Percentiles rank a stretch among this genome's conserved stretches.
Evolutionary conservation across 2,113 vertebrate species (phyloP).

Genomic region (Phocoena phocoena): DNA sequence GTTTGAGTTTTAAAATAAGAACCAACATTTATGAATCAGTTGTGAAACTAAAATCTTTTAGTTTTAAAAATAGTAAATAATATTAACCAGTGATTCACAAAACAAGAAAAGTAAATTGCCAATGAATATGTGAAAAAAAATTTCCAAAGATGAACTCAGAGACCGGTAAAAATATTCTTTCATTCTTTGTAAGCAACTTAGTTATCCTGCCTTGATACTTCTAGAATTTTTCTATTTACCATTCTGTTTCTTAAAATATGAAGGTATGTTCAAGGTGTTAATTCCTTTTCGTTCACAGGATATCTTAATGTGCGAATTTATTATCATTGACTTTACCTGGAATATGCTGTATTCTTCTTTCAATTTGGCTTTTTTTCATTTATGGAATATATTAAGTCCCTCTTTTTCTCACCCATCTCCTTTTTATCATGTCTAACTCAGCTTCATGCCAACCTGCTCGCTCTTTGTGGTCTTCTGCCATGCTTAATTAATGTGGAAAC

Average conservation of each 20-base stretch:
- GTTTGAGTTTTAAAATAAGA: slow-evolving; percentile 5
- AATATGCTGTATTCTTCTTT: background rate
- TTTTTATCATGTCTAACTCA: background rate
- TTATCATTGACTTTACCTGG: slow-evolving; percentile 14
- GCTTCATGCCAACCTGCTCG: background rate
- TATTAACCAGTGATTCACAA: background rate
- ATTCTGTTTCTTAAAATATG: background rate
- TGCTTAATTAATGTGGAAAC: background rate
- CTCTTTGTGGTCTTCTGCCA: background rate
- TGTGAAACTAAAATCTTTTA: background rate
- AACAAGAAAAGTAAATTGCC: background rate
- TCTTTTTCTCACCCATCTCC: background rate
- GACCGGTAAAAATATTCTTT: background rate
- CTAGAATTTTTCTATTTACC: background rate
- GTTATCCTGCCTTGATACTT: background rate
- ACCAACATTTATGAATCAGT: background rate
- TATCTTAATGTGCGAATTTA: background rate
- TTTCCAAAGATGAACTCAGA: background rate
- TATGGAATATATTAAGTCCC: background rate
- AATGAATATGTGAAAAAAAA: background rate
- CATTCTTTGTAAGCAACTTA: background rate
- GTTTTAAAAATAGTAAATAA: background rate
- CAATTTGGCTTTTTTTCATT: background rate
- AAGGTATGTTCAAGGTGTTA: background rate
- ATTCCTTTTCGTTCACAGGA: background rate